Conservation (phyloP, 2,113 vertebrate species). For the Passer montanus region DNA sequence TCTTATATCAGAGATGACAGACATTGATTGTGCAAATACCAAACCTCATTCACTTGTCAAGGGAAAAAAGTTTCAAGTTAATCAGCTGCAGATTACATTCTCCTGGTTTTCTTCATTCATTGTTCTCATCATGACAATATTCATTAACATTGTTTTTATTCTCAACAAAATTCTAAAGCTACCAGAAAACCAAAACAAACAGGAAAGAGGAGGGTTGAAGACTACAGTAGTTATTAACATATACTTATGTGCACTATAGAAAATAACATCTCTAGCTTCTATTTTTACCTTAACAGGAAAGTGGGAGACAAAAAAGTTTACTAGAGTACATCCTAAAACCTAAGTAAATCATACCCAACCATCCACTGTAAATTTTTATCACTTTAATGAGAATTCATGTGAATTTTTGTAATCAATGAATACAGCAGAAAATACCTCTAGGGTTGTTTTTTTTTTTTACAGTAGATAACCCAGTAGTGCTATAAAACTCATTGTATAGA, state of each 20-base stretch:
- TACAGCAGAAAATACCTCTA: constrained; percentile 34
- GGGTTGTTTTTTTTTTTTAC: neutral
- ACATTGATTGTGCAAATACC: constrained; percentile 27
- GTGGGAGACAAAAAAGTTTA: neutral
- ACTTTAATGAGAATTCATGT: constrained; percentile 9
- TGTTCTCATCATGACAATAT: neutral
- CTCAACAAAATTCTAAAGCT: constrained; percentile 16
- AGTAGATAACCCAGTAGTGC: constrained; percentile 57
- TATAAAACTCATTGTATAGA: neutral
- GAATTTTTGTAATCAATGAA: neutral
- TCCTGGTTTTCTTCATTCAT: constrained; percentile 1
- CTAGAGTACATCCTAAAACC: neutral
- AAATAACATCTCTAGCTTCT: neutral
- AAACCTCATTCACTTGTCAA: constrained; percentile 38
- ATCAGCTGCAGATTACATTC: constrained; percentile 32
- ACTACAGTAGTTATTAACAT: constrained; percentile 9
- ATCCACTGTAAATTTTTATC: neutral
- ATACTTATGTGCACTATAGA: neutral
- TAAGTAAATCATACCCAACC: neutral
- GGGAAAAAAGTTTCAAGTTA: constrained; percentile 18
- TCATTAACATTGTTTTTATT: constrained; percentile 1
- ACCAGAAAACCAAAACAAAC: constrained; percentile 24
- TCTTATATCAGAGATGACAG: constrained; percentile 15
- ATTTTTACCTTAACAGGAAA: neutral
- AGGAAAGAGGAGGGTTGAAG: neutral